phyloP scores from a whole-genome alignment of 2,113 vertebrate species.

The Catharus minimus region DNA sequence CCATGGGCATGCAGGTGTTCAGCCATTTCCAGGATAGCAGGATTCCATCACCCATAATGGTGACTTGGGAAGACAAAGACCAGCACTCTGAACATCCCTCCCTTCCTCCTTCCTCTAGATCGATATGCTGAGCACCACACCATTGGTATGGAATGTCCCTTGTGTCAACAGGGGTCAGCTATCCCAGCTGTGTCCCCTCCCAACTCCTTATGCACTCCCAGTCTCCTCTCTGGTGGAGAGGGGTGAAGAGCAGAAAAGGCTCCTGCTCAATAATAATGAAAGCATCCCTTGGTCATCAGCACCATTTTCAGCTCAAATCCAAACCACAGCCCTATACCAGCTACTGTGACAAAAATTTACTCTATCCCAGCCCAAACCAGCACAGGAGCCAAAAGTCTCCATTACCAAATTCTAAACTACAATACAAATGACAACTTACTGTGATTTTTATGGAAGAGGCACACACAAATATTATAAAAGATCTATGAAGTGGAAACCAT shows the following conservation, averaged over 20 bases:
- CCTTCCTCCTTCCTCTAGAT: neutral
- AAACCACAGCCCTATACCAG: neutral
- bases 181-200: neutral
- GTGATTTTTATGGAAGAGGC: neutral
- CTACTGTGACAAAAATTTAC: neutral
- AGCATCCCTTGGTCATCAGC: neutral
- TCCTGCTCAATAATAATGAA: neutral
- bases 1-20: neutral
- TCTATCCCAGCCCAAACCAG: neutral
- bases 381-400: neutral
- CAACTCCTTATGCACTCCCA: neutral
- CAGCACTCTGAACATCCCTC: neutral
- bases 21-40: neutral
- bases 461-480: neutral
- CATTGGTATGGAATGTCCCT: neutral
- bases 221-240: neutral
- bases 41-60: fast-evolving
- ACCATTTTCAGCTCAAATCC: neutral
- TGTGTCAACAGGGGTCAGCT: neutral
- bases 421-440: neutral
- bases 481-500: neutral
- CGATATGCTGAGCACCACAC: neutral
- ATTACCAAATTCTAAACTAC: neutral
- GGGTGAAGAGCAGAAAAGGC: neutral
- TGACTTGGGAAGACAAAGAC: neutral